Evolutionary conservation across 2,113 vertebrate species (phyloP).

Genomic region (Oncorhynchus gorbuscha): DNA sequence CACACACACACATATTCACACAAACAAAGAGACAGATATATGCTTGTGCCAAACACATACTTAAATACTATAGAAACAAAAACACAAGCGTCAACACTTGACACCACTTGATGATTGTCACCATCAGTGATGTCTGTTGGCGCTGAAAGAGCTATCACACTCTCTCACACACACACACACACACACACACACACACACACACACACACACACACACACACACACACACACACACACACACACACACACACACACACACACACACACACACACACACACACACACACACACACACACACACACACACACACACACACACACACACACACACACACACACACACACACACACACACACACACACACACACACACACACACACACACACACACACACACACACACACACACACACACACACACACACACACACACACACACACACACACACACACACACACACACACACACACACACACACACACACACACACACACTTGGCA

Average conservation of each 20-base stretch:
- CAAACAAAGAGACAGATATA: background rate
- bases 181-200: conserved; percentile 31
- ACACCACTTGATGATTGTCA: conserved; percentile 64
- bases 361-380: too few species aligned
- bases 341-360: conserved; percentile 40
- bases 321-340: conserved; percentile 41
- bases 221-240: too few species aligned
- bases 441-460: too few species aligned
- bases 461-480: too few species aligned
- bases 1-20: background rate
- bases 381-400: too few species aligned
- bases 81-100: background rate
- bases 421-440: too few species aligned
- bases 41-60: background rate
- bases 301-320: background rate
- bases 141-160: conserved; percentile 60
- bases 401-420: too few species aligned
- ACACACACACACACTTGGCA: conserved; percentile 26
- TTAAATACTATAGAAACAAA: background rate
- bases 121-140: conserved; percentile 59
- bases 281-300: too few species aligned
- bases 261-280: too few species aligned
- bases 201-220: too few species aligned
- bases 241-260: too few species aligned
- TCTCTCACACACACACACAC: conserved; percentile 28